phyloP scores from a whole-genome alignment of 2,888 invertebrate genomes.

The Cephus sareptanus region DNA sequence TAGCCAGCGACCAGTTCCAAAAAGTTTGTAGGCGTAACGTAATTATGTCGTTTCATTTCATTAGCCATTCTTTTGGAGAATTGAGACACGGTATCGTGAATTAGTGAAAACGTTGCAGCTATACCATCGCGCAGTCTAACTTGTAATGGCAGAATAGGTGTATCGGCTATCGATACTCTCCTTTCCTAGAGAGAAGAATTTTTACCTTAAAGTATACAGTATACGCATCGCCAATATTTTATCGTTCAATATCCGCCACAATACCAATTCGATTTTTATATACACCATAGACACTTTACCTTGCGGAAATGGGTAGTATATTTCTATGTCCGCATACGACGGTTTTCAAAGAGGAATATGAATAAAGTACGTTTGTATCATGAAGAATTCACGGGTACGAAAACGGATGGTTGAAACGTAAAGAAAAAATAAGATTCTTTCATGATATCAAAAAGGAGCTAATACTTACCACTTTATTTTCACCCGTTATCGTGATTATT shows the following conservation, averaged over 20 bases:
- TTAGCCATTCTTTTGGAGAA: slow-evolving; percentile 78
- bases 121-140: slow-evolving; percentile 74
- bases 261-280: not conserved
- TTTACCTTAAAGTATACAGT: not conserved
- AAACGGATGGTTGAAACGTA: not conserved
- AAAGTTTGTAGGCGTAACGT: slow-evolving; percentile 91
- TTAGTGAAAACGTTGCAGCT: slow-evolving; percentile 81
- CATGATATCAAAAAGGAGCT: not conserved
- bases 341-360: not conserved
- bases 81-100: slow-evolving; percentile 84
- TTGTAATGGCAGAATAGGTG: slow-evolving; percentile 61
- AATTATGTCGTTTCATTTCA: slow-evolving; percentile 85
- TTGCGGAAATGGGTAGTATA: not conserved
- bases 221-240: not conserved
- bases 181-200: slow-evolving; percentile 44
- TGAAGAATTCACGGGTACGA: not conserved
- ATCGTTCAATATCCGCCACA: not conserved
- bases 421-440: not conserved
- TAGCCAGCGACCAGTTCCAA: slow-evolving; percentile 87
- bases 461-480: slow-evolving; percentile 66
- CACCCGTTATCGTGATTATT: slow-evolving; percentile 76
- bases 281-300: not conserved
- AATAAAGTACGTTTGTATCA: not conserved
- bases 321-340: not conserved
- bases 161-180: slow-evolving; percentile 34